These are phyloP conservation scores for Cottus gobio DNA, from an alignment of 2,113 vertebrate genomes.

Conservation along the genomic window DNA sequence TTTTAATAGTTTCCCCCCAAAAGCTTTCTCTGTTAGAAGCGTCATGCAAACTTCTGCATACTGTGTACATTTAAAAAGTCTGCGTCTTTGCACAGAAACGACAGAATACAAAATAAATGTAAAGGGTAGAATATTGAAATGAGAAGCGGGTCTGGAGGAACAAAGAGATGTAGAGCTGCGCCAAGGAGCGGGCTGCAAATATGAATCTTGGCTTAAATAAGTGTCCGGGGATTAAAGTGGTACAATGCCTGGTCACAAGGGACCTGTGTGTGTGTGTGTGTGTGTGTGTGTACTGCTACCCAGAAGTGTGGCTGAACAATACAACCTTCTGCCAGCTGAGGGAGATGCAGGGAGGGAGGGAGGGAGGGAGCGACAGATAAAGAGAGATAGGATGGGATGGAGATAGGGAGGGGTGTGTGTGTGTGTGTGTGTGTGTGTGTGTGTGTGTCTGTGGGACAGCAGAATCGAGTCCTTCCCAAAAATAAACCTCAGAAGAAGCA, in stretches of 20 bases:
- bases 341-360: conserved; percentile 38
- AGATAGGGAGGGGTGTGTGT: too few species aligned
- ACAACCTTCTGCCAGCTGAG: conserved; percentile 66
- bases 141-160: conserved; percentile 11
- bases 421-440: too few species aligned
- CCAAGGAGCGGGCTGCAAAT: conserved; percentile 38
- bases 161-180: conserved; percentile 47
- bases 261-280: conserved; percentile 35
- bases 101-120: neutral
- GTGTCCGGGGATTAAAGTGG: conserved; percentile 65
- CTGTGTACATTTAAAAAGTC: neutral
- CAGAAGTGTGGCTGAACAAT: conserved; percentile 74
- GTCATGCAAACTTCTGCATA: neutral
- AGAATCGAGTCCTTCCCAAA: conserved; percentile 52
- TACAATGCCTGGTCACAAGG: conserved; percentile 63
- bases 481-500: conserved; percentile 60
- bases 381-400: neutral
- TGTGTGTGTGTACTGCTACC: conserved; percentile 42
- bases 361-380: conserved; percentile 2
- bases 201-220: conserved; percentile 67
- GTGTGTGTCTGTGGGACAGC: neutral
- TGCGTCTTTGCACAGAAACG: neutral
- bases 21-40: neutral
- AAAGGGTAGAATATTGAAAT: conserved; percentile 2
- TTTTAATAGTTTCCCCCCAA: neutral